These are phyloP conservation scores for Artemia sinica DNA, from an alignment of 2,888 invertebrate genomes.

Conservation along the genomic window DNA sequence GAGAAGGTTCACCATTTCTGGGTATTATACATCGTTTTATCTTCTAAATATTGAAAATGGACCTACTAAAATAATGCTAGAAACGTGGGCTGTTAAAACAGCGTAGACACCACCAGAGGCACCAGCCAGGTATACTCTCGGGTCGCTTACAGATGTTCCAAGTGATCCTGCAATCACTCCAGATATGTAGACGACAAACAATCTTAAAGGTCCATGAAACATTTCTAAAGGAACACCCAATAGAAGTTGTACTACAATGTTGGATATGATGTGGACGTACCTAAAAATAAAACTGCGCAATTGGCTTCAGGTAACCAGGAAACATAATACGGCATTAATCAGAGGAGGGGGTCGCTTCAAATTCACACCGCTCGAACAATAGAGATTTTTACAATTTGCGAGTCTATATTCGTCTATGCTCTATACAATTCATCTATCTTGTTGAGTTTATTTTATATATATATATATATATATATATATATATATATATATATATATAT, in stretches of 20 bases:
- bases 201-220: conserved; percentile 89
- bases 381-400: no score
- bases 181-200: conserved; percentile 59
- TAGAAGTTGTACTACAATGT: conserved; percentile 74
- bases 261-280: conserved; percentile 69
- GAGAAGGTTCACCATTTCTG: no score
- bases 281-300: conserved; percentile 34
- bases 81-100: conserved; percentile 75
- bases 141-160: conserved; percentile 61
- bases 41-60: not conserved
- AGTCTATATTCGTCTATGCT: no score
- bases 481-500: no score
- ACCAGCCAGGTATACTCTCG: conserved; percentile 63
- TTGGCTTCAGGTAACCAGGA: no score
- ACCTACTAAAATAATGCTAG: conserved; percentile 67
- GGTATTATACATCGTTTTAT: no score
- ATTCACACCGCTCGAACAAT: no score
- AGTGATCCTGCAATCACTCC: conserved; percentile 71
- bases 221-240: conserved; percentile 87
- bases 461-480: not conserved
- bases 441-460: no score
- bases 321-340: no score
- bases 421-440: no score
- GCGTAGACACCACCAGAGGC: conserved; percentile 86
- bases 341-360: no score